Base-by-base conservation (phyloP, 2,888 invertebrate genomes). In the Mylabris sibirica region DNA sequence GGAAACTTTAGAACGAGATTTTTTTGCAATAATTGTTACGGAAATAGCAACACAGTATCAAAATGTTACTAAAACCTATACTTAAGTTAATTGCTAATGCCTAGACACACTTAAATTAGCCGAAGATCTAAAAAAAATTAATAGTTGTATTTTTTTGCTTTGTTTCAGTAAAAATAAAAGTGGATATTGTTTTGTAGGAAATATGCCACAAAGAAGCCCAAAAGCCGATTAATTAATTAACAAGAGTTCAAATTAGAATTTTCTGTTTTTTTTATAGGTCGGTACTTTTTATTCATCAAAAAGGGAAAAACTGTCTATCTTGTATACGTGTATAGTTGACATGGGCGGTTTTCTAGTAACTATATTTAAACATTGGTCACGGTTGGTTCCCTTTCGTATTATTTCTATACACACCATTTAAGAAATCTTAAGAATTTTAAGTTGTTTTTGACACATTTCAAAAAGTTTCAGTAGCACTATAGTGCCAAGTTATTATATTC, bases 381-480 rank as follows among this genome's bases (percentile, higher is more conserved):
- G 70, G 67, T 70, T 63, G 12, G 22, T 53, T 53, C 22, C 20
- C 3, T 53, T 53, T 53, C 8, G 8, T 53, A 12, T 53, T 53
- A 24, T 22, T 53, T 12, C 49, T 49, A 20, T 49, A 44, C 49
- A 44, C 49, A 1, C 9, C n/a, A 49, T 49, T 49, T 20, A 20
- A 20, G 44, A 17, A 11, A 49, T 49, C 20, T 22, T 65, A 69
- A 61, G 70, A 70, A 70, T 70, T 70, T 70, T 70, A 70, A 70
- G 70, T 70, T 70, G 70, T 70, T 70, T 74, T 70, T 74, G 74
- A 74, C 74, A 74, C 74, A 72, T 74, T 74, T 74, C 74, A 74
- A 69, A 71, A 69, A 65, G 53, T 65, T 74, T 70, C 74, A 59
- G 74, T 74, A 74, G 74, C 74, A 62, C 64, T 26, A 4, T 17